These are phyloP conservation scores for Acronicta psi DNA, from an alignment of 2,888 invertebrate genomes.

Conservation along the genomic window DNA sequence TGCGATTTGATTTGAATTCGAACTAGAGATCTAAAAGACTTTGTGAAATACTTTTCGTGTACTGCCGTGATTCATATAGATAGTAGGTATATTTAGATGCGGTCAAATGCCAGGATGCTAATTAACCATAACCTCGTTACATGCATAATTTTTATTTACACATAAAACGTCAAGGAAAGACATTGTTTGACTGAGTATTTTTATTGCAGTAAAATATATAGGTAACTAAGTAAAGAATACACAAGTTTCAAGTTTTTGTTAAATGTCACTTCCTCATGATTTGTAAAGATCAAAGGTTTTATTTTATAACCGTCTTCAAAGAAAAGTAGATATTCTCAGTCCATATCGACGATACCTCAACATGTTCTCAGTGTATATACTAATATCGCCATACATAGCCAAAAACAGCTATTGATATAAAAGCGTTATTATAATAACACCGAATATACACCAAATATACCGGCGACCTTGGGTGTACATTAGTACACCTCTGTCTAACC, in stretches of 20 bases:
- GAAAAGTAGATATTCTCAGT: too few relatives aligned
- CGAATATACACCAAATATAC: too few relatives aligned
- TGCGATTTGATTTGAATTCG: too few relatives aligned
- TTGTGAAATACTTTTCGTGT: not conserved
- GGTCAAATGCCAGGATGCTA: not conserved
- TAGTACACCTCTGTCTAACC: too few relatives aligned
- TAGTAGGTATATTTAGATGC: not conserved
- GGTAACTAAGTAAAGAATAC: too few relatives aligned
- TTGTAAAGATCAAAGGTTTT: not conserved
- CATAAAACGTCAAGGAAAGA: not conserved
- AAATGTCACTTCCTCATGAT: not conserved
- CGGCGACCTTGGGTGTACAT: too few relatives aligned
- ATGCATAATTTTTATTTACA: slow-evolving; percentile 10
- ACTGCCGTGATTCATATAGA: not conserved
- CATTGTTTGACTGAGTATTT: not conserved
- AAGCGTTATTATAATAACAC: too few relatives aligned
- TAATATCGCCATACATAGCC: too few relatives aligned
- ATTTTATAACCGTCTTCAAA: too few relatives aligned
- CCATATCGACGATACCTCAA: too few relatives aligned
- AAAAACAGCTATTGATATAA: too few relatives aligned
- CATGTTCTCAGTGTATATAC: too few relatives aligned
- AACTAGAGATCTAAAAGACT: not conserved
- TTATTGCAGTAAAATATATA: not conserved
- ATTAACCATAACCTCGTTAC: slow-evolving; percentile 7
- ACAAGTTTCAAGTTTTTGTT: not conserved